A percentile compares a stretch with the other conserved stretches of the same genome.
phyloP scores from a whole-genome alignment of 2,113 vertebrate species.

The Bombycilla garrulus region DNA sequence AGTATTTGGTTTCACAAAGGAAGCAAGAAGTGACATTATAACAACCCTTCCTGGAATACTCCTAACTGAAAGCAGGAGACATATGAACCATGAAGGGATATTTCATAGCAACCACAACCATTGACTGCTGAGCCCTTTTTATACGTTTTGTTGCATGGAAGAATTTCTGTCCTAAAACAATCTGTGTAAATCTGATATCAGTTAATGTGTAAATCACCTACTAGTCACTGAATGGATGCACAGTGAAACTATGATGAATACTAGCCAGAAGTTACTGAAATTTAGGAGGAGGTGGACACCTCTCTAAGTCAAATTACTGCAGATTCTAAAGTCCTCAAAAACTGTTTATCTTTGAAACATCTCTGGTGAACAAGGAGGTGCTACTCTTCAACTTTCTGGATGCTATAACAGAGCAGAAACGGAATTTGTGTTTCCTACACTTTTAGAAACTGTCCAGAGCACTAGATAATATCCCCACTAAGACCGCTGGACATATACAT shows the following conservation, averaged over 20 bases:
- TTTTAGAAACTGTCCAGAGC: background rate
- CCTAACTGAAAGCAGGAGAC: background rate
- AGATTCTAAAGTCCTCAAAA: background rate
- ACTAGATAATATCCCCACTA: background rate
- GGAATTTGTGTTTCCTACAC: background rate
- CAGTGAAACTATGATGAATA: background rate
- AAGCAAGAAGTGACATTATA: background rate
- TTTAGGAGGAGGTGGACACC: background rate
- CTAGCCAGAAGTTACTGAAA: background rate
- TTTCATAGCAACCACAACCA: background rate
- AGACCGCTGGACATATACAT: background rate
- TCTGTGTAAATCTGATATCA: background rate
- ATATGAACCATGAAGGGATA: background rate
- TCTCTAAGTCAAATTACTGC: background rate
- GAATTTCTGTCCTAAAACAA: background rate
- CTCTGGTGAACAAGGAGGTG: background rate
- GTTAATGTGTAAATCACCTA: background rate
- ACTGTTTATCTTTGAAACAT: background rate
- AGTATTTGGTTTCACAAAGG: background rate
- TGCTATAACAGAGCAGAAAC: background rate
- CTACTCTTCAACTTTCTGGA: background rate
- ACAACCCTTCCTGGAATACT: background rate
- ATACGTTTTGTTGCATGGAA: background rate
- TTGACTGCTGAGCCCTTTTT: background rate
- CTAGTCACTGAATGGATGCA: background rate